A percentile compares a stretch with the other conserved stretches of the same genome.
These are phyloP conservation scores for Bugula neritina DNA, from an alignment of 2,888 invertebrate genomes.

Conservation along the genomic window DNA sequence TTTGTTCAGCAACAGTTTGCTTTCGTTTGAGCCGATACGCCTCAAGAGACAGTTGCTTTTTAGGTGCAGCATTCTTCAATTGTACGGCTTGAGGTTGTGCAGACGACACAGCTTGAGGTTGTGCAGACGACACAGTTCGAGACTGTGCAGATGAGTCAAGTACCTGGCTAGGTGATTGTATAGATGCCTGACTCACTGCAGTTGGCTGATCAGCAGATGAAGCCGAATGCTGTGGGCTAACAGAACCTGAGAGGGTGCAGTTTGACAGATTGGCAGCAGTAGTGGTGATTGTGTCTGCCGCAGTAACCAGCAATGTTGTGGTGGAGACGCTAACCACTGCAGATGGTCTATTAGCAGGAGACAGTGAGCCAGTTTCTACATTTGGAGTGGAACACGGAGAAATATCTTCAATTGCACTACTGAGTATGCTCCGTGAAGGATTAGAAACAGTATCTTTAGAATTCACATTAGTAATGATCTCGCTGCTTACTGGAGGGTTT, in stretches of 20 bases:
- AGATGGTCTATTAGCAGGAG: no score
- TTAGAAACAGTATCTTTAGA: no score
- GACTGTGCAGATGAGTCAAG: neutral
- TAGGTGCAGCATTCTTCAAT: neutral
- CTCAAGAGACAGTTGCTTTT: slow-evolving; percentile 12
- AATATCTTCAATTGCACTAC: slow-evolving; percentile 17
- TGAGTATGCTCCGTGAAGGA: neutral
- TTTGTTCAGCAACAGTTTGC: neutral
- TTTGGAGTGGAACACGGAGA: slow-evolving; percentile 12
- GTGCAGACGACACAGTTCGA: no score
- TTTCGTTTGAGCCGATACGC: slow-evolving; percentile 6
- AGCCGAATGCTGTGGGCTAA: no score
- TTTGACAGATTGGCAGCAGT: no score
- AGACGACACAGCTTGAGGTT: neutral
- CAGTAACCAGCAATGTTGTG: neutral
- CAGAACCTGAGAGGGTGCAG: no score
- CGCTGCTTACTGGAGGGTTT: no score
- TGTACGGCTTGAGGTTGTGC: neutral
- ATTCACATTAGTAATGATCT: no score
- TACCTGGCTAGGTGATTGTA: neutral
- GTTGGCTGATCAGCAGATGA: no score
- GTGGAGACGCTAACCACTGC: neutral
- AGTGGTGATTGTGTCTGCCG: neutral
- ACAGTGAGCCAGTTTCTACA: no score
- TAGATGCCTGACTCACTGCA: no score